phyloP scores from a whole-genome alignment of 1,140 invertebrate genomes.

The Drosophila persimilis region DNA sequence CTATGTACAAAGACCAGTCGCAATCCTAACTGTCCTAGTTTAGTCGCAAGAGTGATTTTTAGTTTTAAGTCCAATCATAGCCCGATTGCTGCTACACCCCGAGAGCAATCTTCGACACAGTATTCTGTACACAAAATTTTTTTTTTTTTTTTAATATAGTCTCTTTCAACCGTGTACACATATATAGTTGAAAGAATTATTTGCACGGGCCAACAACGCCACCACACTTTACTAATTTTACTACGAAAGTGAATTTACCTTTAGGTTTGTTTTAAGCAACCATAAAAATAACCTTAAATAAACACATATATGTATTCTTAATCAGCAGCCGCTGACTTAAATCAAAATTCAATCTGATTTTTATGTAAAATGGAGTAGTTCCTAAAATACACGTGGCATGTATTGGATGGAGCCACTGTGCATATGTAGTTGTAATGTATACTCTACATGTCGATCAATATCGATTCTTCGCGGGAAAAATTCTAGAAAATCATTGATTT shows the following conservation, averaged over 20 bases:
- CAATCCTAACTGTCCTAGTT: slow-evolving; percentile 43
- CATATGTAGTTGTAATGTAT: slow-evolving; percentile 3
- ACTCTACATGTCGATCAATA: neutral
- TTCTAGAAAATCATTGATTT: slow-evolving; percentile 18
- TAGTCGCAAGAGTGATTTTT: slow-evolving; percentile 71
- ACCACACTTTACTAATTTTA: slow-evolving; percentile 54
- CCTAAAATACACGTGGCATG: too few species aligned
- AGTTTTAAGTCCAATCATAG: slow-evolving; percentile 45
- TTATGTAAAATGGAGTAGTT: too few species aligned
- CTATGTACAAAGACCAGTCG: slow-evolving; percentile 72
- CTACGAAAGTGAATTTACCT: slow-evolving; percentile 47
- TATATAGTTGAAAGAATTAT: too few species aligned
- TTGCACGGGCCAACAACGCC: too few species aligned
- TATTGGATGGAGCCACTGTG: too few species aligned
- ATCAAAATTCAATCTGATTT: too few species aligned
- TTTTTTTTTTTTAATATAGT: too few species aligned
- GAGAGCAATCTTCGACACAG: slow-evolving; percentile 35
- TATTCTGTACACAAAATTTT: slow-evolving; percentile 40
- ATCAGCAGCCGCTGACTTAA: neutral
- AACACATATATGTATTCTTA: slow-evolving; percentile 17
- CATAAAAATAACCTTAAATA: neutral
- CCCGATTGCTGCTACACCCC: slow-evolving; percentile 8
- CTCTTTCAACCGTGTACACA: too few species aligned
- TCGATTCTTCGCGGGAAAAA: too few species aligned
- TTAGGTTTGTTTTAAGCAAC: slow-evolving; percentile 27